Conservation (phyloP, 2,888 invertebrate species). For the Proisotoma minuta region DNA sequence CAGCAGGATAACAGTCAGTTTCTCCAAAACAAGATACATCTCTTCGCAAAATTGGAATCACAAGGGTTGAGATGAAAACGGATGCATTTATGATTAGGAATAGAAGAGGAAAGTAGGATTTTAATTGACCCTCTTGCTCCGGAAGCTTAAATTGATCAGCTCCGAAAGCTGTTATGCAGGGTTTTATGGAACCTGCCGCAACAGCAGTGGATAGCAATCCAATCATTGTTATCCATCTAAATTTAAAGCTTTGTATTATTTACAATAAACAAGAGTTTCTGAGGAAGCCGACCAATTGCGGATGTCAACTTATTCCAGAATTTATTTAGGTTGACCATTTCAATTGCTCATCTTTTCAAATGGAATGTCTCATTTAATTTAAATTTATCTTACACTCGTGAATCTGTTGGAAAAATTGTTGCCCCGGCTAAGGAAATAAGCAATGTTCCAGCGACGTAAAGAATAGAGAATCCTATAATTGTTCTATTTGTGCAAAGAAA, state of each 20-base stretch:
- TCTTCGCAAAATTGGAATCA: constrained; percentile 67
- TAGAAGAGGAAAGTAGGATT: constrained; percentile 69
- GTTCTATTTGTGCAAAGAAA: neutral
- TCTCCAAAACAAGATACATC: constrained; percentile 49
- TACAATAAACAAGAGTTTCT: too few relatives aligned
- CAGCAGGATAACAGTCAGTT: constrained; percentile 7
- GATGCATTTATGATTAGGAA: constrained; percentile 63
- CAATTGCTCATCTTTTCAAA: too few relatives aligned
- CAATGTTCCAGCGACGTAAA: neutral
- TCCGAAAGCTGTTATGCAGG: constrained; percentile 75
- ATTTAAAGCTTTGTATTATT: too few relatives aligned
- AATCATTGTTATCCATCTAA: constrained; percentile 61
- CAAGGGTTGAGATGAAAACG: constrained; percentile 59
- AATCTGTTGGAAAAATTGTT: neutral
- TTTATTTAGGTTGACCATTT: too few relatives aligned
- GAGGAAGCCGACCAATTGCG: too few relatives aligned
- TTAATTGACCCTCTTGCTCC: constrained; percentile 62
- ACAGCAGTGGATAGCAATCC: constrained; percentile 66
- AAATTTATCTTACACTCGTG: neutral
- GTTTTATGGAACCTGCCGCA: constrained; percentile 77
- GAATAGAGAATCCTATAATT: neutral
- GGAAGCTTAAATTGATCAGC: constrained; percentile 70
- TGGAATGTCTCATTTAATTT: too few relatives aligned
- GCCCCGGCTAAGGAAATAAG: neutral
- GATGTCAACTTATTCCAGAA: too few relatives aligned